These are phyloP conservation scores for Cataglyphis cursor DNA, from an alignment of 2,888 invertebrate genomes.

Conservation along the genomic window DNA sequence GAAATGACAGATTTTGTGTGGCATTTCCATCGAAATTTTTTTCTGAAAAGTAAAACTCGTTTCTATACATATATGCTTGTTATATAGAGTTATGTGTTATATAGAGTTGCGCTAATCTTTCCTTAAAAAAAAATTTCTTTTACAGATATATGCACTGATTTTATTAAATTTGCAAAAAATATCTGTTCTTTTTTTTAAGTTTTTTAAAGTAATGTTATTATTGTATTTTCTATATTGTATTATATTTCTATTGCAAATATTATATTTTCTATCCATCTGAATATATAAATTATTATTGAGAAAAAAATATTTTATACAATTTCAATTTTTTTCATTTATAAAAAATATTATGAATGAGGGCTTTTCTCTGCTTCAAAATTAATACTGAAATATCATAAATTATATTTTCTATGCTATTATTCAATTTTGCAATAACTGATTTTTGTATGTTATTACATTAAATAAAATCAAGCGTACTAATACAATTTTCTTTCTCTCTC, in stretches of 20 bases:
- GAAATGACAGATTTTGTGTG: not conserved
- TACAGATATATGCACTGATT: not conserved
- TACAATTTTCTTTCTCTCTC: not conserved
- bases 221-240: too few species aligned
- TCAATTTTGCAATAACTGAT: not conserved
- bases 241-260: too few species aligned
- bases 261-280: not conserved
- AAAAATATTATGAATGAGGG: not conserved
- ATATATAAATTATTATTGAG: not conserved
- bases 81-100: not conserved
- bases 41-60: not conserved
- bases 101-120: not conserved
- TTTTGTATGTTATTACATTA: not conserved
- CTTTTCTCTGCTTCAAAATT: not conserved
- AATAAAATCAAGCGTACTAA: not conserved
- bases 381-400: not conserved
- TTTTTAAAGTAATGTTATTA: not conserved
- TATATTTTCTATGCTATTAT: not conserved
- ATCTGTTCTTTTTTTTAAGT: not conserved
- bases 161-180: not conserved
- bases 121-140: not conserved
- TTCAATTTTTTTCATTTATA: not conserved
- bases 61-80: not conserved
- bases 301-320: constrained; percentile 6
- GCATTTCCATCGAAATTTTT: not conserved